Conservation (phyloP, 2,797 vertebrate species). For the Poeciliopsis turneri region DNA sequence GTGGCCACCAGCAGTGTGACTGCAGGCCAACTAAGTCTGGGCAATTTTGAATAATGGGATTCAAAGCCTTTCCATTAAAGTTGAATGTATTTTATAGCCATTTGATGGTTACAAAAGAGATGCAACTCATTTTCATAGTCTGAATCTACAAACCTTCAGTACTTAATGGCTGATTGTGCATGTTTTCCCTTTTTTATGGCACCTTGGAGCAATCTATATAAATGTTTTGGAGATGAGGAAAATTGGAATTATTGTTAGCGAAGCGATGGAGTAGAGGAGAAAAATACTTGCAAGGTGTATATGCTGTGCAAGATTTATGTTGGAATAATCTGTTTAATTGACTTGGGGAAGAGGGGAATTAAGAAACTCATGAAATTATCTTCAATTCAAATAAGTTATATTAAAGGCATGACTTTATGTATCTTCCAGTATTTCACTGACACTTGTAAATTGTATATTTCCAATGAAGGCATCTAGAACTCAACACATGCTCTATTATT, state of each 20-base stretch:
- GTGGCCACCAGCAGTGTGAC: neutral
- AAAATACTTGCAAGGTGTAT: neutral
- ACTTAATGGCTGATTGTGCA: neutral
- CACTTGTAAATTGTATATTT: too few relatives aligned
- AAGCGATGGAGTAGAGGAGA: neutral
- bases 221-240: neutral
- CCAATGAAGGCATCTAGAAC: too few relatives aligned
- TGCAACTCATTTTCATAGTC: neutral
- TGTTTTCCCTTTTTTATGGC: neutral
- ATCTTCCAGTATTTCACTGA: too few relatives aligned
- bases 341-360: neutral
- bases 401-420: too few relatives aligned
- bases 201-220: neutral
- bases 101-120: neutral
- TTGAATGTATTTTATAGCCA: neutral
- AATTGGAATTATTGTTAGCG: neutral
- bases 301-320: neutral
- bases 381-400: neutral
- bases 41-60: neutral
- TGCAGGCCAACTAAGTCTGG: neutral
- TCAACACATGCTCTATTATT: too few relatives aligned
- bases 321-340: neutral
- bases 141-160: neutral
- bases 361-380: too few relatives aligned
- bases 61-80: neutral